Evolutionary conservation across 1,140 invertebrate genomes (phyloP).

Genomic region (Bombus superbus): DNA sequence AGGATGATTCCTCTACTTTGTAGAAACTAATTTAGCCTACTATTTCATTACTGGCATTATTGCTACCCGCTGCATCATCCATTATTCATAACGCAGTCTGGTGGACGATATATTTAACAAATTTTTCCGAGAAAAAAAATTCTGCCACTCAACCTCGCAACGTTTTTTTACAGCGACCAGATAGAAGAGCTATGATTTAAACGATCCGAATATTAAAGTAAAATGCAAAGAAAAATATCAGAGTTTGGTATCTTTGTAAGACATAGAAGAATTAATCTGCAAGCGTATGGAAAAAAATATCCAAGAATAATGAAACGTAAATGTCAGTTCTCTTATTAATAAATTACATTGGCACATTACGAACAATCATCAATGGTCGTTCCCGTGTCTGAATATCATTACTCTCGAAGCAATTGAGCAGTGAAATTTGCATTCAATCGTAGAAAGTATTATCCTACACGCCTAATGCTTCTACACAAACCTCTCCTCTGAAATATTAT

Average conservation of each 20-base stretch:
- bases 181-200: neutral
- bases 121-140: constrained; percentile 19
- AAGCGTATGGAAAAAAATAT: neutral
- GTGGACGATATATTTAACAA: constrained; percentile 16
- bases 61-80: constrained; percentile 13
- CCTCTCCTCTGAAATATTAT: constrained; percentile 19
- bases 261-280: neutral
- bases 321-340: constrained; percentile 40
- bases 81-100: constrained; percentile 21
- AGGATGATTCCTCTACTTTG: constrained; percentile 18
- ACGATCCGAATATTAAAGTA: neutral
- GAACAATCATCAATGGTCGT: constrained; percentile 20
- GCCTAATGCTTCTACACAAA: constrained; percentile 23
- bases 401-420: constrained; percentile 26
- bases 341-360: constrained; percentile 33
- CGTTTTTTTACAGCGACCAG: neutral
- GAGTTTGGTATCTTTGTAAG: neutral
- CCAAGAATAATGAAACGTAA: constrained; percentile 19
- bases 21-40: constrained; percentile 14
- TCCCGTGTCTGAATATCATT: constrained; percentile 35
- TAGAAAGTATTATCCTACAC: constrained; percentile 38
- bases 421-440: constrained; percentile 52
- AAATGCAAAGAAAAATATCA: neutral
- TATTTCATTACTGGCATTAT: constrained; percentile 36
- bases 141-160: neutral